Evolutionary conservation across 2,797 vertebrate species (phyloP).

Genomic region (Lophotriccus pileatus): DNA sequence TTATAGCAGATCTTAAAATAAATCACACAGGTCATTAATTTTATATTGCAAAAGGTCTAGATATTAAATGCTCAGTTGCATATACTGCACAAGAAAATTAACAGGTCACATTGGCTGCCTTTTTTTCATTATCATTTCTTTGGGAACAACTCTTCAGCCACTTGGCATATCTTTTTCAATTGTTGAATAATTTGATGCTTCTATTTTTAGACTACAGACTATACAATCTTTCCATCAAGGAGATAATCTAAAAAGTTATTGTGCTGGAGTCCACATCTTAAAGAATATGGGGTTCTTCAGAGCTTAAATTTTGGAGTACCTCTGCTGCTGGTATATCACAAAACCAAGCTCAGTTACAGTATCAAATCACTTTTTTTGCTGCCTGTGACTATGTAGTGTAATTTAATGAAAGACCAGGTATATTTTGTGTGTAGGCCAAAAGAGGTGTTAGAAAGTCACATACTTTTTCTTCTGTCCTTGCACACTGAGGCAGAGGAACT

Average conservation of each 20-base stretch:
- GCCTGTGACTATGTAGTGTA: background rate
- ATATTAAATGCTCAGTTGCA: conserved; percentile 12
- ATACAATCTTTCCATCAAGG: background rate
- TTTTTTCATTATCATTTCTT: background rate
- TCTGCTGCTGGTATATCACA: background rate
- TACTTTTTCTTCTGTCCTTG: background rate
- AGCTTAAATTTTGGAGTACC: background rate
- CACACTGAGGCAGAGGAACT: background rate
- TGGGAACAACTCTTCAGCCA: background rate
- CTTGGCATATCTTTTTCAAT: background rate
- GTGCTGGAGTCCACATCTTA: background rate
- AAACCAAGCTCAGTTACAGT: background rate
- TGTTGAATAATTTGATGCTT: background rate
- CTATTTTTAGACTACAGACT: background rate
- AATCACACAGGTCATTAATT: conserved; percentile 9
- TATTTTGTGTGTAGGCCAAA: background rate
- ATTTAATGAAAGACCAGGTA: background rate
- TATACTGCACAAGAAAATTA: conserved; percentile 41
- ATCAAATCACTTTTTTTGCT: background rate
- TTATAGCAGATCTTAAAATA: conserved; percentile 35
- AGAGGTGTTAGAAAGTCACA: background rate
- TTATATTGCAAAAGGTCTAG: background rate
- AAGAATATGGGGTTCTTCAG: background rate
- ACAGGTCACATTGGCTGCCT: background rate
- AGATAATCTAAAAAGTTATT: background rate